Base-by-base conservation (phyloP, 1,140 invertebrate genomes). In the Pollicipes pollicipes region DNA sequence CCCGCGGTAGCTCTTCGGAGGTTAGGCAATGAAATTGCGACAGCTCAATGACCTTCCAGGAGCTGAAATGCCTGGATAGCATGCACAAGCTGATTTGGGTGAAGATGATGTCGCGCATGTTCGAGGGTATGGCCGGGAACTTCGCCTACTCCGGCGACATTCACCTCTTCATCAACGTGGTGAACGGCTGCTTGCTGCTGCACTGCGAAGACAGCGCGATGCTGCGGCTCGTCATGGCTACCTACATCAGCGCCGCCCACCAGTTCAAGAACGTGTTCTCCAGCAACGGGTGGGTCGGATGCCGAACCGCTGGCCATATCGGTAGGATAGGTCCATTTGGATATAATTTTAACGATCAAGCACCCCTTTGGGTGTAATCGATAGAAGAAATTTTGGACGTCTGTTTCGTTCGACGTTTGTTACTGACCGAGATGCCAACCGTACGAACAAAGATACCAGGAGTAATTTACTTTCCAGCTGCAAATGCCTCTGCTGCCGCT, bases 251-350 rank as follows among this genome's bases (percentile, higher is more conserved):
- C 80, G 94, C 95, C 3, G 93, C 93, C 3, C 93, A 94, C 74
- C 95, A 98, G 82, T 99, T 99, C 78, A 98, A 97, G 80, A 97
- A 98, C 77, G 95, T 99, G 69, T 99, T 99, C 80, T 95, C 95
- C 10, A 95, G 91, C 8, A 97, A 98, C 80, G 96, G 95, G 86
- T 91, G 81, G 73, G 73, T 35, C 35, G 35, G 35, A n/a, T n/a
- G n/a, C n/a, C n/a, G n/a, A n/a, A n/a, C n/a, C n/a, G 21, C 24
- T 58, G 24, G 16, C 21, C 24, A n/a, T 31, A 24, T 64, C 63
- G 63, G 30, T 16, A 72, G 17, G 29, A 73, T 68, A 31, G 21
- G 27, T 73, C 31, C 26, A 37, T 70, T 21, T n/a, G 24, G 32
- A 70, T 70, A 24, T 24, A n/a, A 64, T n/a, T n/a, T n/a, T n/a